phyloP scores from a whole-genome alignment of 2,113 vertebrate species.

The Pagrus major region DNA sequence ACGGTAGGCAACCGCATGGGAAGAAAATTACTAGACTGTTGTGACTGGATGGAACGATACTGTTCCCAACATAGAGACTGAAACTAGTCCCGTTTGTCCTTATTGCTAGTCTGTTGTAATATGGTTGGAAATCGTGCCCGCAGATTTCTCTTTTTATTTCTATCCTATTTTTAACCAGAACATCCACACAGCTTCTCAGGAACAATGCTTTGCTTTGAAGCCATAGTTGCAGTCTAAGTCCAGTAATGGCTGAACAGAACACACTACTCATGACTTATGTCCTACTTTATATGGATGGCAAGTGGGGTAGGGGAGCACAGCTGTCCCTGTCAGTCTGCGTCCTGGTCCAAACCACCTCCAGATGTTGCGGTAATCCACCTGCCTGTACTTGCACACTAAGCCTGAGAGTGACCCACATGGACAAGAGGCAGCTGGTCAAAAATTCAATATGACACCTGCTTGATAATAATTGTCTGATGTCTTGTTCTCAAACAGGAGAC shows the following conservation, averaged over 20 bases:
- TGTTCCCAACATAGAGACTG: conserved; percentile 42
- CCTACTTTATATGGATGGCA: neutral
- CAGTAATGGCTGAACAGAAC: neutral
- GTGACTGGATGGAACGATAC: conserved; percentile 8
- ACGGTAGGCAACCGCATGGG: conserved; percentile 57
- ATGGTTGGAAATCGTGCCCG: neutral
- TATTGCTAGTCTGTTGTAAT: neutral
- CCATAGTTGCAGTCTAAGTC: no score
- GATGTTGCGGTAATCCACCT: conserved; percentile 37
- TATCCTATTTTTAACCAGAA: conserved; percentile 7
- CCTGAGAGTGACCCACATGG: neutral
- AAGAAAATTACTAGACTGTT: conserved; percentile 45
- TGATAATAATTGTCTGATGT: neutral
- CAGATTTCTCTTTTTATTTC: conserved; percentile 17
- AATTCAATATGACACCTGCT: neutral
- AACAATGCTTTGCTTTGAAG: neutral
- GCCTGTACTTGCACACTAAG: neutral
- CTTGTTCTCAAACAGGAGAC: neutral
- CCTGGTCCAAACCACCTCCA: neutral
- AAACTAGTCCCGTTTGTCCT: neutral
- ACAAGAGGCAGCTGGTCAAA: neutral
- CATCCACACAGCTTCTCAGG: neutral
- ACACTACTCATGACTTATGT: neutral
- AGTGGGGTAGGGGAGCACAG: conserved; percentile 10
- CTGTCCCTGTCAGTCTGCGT: conserved; percentile 2